Conservation (phyloP, 1,140 invertebrate genomes). For the Dendrolimus kikuchii region DNA sequence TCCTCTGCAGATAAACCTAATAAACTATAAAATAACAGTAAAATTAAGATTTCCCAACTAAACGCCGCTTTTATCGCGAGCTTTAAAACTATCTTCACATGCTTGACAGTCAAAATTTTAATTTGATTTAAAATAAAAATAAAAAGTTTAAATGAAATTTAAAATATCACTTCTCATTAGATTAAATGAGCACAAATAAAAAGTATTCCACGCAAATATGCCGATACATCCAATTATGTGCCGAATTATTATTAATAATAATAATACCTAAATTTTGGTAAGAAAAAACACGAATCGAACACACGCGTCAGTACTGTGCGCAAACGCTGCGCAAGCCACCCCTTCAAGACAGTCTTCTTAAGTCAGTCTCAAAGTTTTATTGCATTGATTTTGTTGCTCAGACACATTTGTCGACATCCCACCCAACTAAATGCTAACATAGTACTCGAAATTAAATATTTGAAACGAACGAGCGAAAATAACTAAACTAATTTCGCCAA, state of each 20-base stretch:
- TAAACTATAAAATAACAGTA: conserved; percentile 6
- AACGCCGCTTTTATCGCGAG: conserved; percentile 1
- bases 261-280: conserved; percentile 22
- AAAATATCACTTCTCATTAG: conserved; percentile 19
- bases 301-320: conserved; percentile 6
- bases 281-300: conserved; percentile 1
- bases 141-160: conserved; percentile 15
- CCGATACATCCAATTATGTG: neutral
- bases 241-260: conserved; percentile 6
- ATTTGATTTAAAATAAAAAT: conserved; percentile 12
- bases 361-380: conserved; percentile 69
- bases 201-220: conserved; percentile 1
- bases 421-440: neutral
- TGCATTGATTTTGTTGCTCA: conserved; percentile 60
- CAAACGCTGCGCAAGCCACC: conserved; percentile 16
- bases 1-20: neutral
- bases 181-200: conserved; percentile 8
- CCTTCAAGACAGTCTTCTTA: conserved; percentile 68
- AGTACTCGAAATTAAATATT: no score
- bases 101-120: conserved; percentile 9
- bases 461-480: no score
- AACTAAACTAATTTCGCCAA: no score
- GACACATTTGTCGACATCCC: conserved; percentile 15
- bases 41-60: conserved; percentile 4
- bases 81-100: no score